Evolutionary conservation across 2,888 invertebrate genomes (phyloP).

Genomic region (Diadromus collaris): DNA sequence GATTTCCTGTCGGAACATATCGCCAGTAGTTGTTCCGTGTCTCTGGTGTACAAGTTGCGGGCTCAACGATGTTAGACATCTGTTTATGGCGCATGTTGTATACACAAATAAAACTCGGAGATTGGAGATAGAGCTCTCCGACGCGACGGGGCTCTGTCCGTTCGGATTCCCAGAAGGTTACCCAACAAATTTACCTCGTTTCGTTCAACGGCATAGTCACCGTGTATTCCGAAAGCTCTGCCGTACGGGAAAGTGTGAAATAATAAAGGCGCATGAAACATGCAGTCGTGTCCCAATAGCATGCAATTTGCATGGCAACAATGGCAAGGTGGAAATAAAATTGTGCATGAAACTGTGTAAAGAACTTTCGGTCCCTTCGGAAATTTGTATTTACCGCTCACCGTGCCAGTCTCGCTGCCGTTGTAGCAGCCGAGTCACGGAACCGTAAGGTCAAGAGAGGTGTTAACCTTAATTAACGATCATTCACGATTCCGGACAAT

Average conservation of each 20-base stretch:
- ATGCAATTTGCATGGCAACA: slow-evolving; percentile 47
- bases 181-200: slow-evolving; percentile 45
- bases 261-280: slow-evolving; percentile 60
- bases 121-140: slow-evolving; percentile 39
- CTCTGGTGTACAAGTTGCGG: slow-evolving; percentile 7
- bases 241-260: slow-evolving; percentile 64
- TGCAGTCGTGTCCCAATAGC: slow-evolving; percentile 42
- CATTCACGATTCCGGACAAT: slow-evolving; percentile 45
- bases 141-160: slow-evolving; percentile 8
- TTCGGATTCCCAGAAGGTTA: slow-evolving; percentile 51
- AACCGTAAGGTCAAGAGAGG: slow-evolving; percentile 19
- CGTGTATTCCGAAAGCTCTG: background rate
- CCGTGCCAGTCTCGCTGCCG: background rate
- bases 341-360: slow-evolving; percentile 21
- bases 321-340: slow-evolving; percentile 26
- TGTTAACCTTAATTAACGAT: slow-evolving; percentile 48
- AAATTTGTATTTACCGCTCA: slow-evolving; percentile 7
- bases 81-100: slow-evolving; percentile 20
- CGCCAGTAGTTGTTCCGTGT: slow-evolving; percentile 26
- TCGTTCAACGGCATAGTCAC: slow-evolving; percentile 33
- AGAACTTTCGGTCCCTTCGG: slow-evolving; percentile 13
- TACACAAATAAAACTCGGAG: slow-evolving; percentile 51
- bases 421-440: slow-evolving; percentile 16
- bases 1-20: slow-evolving; percentile 49
- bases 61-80: slow-evolving; percentile 29